Evolutionary conservation across 2,113 vertebrate species (phyloP), one percentile per base, ranked within the genome.

Genomic region (Burhinus oedicnemus): DNA sequence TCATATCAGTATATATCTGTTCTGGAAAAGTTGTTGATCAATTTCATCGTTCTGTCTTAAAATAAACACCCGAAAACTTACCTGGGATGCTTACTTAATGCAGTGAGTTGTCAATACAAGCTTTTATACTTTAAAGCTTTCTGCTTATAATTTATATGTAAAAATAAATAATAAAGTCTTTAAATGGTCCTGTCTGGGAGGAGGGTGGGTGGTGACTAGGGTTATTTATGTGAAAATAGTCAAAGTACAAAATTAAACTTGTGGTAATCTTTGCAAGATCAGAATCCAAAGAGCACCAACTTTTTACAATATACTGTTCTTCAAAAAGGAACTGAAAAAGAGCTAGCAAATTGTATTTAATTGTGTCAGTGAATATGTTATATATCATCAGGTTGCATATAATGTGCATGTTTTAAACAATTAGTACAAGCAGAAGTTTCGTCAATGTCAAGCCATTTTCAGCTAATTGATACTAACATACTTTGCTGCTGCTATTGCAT

Each of bases 1-100:
- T 65, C 45, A 38, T 82, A 85, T 86, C 82, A 89, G 83, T 88
- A 71, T 36, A 92, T 86, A 95, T 76, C 54, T 34, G 20, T 71
- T 94, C 49, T 42, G 69, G 68, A 89, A 79, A 91, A 58, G 94
- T 76, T 91, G 77, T 92, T 83, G 94, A 64, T 88, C 65, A 93
- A 40, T 92, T 94, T 97, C 49, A 74, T 76, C 5, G 8, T 91
- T 97, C 38, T 87, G 62, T 90, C 95, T 95, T 94, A 94, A 94
- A 96, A 93, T 64, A 81, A 93, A 95, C 64, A 81, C 64, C 92
- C 93, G 76, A 94, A 96, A 95, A 95, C 90, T 97, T 97, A 86
- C 52, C 75, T n/a, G 14, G 38, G 93, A 95, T 97, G 86, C 75
- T 87, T 52, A 96, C 68, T 97, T 95, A 93, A 90, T 87, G 34